A percentile compares a stretch with the other conserved stretches of the same genome.
phyloP scores from a whole-genome alignment of 2,113 vertebrate genomes.

The Circaetus gallicus region DNA sequence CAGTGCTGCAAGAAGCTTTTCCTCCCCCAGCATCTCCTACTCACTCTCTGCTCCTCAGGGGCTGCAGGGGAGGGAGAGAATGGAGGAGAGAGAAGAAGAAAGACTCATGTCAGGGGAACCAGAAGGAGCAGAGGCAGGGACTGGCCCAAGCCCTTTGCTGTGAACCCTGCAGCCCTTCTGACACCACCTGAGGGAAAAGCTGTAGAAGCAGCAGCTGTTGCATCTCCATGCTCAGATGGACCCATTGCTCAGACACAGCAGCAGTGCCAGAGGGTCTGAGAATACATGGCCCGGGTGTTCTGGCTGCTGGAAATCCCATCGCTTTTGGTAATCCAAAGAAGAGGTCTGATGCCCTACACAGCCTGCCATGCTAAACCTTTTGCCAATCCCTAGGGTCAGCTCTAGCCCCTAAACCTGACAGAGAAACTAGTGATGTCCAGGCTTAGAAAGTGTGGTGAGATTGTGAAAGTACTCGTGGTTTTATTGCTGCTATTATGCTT shows the following conservation, averaged over 20 bases:
- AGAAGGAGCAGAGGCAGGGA: not conserved
- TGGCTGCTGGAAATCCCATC: not conserved
- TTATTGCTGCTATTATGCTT: not conserved
- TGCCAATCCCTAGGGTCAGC: not conserved
- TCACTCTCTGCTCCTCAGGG: not conserved
- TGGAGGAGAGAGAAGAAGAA: not conserved
- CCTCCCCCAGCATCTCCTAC: not conserved
- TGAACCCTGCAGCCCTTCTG: not conserved
- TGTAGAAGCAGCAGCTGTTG: not conserved
- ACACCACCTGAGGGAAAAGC: not conserved
- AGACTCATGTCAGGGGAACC: not conserved
- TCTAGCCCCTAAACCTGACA: not conserved
- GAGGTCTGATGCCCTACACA: not conserved
- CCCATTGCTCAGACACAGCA: not conserved
- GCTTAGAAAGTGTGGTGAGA: not conserved
- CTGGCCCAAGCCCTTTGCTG: not conserved
- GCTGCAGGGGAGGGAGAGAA: not conserved
- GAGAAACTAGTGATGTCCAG: not conserved
- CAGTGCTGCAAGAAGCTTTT: not conserved
- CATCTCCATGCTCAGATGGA: not conserved
- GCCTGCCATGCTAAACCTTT: not conserved
- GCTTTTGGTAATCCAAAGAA: not conserved
- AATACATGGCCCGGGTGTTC: fast-evolving
- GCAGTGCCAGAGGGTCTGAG: not conserved
- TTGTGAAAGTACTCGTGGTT: not conserved